Evolutionary conservation across 2,888 invertebrate species (phyloP), one percentile per base, ranked within the genome.

Genomic region (Drosophila anomelani): DNA sequence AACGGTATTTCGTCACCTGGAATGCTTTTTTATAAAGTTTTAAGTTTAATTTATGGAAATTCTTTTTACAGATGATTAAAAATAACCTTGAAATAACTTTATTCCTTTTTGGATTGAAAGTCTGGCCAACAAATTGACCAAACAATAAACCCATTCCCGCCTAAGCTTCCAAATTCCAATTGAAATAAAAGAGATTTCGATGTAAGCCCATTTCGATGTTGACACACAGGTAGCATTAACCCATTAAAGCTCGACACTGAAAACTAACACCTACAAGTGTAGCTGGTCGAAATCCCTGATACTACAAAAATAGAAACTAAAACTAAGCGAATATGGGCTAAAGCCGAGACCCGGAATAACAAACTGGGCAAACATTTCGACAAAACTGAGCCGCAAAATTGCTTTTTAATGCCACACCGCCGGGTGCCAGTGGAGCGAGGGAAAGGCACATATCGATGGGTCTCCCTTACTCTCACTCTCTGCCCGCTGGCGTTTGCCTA

Each of bases 371-470:
- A 78, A 47, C 74, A 70, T 58, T 73, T 76, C 79, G 74, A 84
- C 80, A 78, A 77, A 77, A 77, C 78, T 84, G 80, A 86, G 77
- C 80, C 72, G 36, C 69, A 74, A 80, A 84, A 86, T 86, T 77
- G 83, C 75, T 80, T 78, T 84, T 80, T 78, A 84, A 84, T 84
- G 81, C 86, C 64, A 23, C 34, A 20, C 20, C 34, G 15, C 3
- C 51, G 13, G 26, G 23, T 29, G 26, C 17, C 44, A 34, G 17
- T 34, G 26, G 5, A 38, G 47, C n/a, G 56, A 12, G 47, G n/a
- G 47, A 36, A 20, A 41, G 23, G 17, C 53, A 54, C 64, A 54
- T 17, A 63, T 39, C 29, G 8, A 4, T 17, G 17, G 34, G 29
- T 44, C 43, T 44, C 43, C 15, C 43, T 10, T 15, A 23, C 26